phyloP scores from a whole-genome alignment of 2,888 invertebrate species.

The Ferdinandea cuprea region DNA sequence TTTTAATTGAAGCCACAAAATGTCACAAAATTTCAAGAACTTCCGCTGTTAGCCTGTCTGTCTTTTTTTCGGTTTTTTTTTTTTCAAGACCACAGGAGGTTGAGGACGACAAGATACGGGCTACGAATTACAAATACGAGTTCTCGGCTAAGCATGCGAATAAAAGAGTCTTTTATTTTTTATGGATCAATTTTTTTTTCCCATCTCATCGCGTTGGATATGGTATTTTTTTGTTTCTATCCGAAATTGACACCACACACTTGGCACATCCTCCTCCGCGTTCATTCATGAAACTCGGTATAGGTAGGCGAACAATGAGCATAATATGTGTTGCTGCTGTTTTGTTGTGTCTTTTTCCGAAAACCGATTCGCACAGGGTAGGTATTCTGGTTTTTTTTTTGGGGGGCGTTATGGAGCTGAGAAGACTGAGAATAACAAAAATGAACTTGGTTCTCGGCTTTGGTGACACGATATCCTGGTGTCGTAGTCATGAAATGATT shows the following conservation, averaged over 20 bases:
- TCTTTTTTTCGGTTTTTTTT: neutral
- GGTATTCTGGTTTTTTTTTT: too few relatives aligned
- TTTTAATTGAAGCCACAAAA: conserved; percentile 73
- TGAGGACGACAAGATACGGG: neutral
- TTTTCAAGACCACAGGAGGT: conserved; percentile 11
- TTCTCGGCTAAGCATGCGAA: conserved; percentile 65
- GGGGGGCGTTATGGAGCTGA: neutral
- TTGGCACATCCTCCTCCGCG: conserved; percentile 65
- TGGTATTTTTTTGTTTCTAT: conserved; percentile 33
- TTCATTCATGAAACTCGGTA: conserved; percentile 47
- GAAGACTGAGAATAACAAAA: neutral
- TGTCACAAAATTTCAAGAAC: conserved; percentile 72
- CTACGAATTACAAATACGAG: neutral
- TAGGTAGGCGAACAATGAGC: conserved; percentile 52
- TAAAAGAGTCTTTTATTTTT: conserved; percentile 68
- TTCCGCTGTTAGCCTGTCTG: conserved; percentile 44
- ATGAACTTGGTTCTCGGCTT: conserved; percentile 24
- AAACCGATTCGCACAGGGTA: conserved; percentile 23
- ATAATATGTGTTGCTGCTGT: conserved; percentile 5
- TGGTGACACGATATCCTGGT: conserved; percentile 62
- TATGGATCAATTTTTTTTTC: conserved; percentile 50
- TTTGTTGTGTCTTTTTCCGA: conserved; percentile 14
- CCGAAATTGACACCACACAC: conserved; percentile 70
- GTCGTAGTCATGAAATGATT: conserved; percentile 60
- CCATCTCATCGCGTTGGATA: conserved; percentile 15